A percentile compares a stretch with the other conserved stretches of the same genome.
Evolutionary conservation across 2,113 vertebrate genomes (phyloP).

Genomic region (Pseudorasbora parva): DNA sequence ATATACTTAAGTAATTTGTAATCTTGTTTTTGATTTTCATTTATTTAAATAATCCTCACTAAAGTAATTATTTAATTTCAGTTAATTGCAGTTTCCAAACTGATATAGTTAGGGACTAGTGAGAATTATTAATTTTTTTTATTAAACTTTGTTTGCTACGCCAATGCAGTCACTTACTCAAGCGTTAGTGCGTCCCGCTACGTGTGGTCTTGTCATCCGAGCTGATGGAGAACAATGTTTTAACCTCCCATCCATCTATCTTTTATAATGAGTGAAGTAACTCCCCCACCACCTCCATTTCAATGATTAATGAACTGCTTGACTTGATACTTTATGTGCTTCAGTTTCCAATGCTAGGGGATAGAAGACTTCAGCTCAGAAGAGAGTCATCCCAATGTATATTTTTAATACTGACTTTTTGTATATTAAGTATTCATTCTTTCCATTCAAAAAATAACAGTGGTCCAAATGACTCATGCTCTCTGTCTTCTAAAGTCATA

Average conservation of each 20-base stretch:
- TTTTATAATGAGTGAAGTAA: conserved; percentile 66
- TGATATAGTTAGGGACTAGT: too few relatives aligned
- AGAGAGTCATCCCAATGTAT: not conserved
- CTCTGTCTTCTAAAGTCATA: too few relatives aligned
- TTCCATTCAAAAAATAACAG: not conserved
- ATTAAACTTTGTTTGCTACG: not conserved
- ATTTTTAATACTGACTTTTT: not conserved
- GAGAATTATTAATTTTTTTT: too few relatives aligned
- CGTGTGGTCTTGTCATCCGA: conserved; percentile 40
- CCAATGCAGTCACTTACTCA: not conserved
- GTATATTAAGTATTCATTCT: not conserved
- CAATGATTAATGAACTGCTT: conserved; percentile 72
- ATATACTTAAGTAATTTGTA: too few relatives aligned
- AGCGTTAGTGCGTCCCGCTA: conserved; percentile 46
- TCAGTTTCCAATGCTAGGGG: conserved; percentile 1
- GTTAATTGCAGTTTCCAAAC: not conserved
- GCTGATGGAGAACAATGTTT: conserved; percentile 58
- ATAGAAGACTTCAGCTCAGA: conserved; percentile 4
- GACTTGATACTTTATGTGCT: conserved; percentile 57
- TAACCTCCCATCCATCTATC: conserved; percentile 68
- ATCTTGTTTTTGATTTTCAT: too few relatives aligned
- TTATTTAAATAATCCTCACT: too few relatives aligned
- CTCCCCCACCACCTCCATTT: conserved; percentile 58
- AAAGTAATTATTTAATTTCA: not conserved
- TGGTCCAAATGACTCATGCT: too few relatives aligned